These are phyloP conservation scores for Progne subis DNA, from an alignment of 2,113 vertebrate genomes.

Conservation along the genomic window DNA sequence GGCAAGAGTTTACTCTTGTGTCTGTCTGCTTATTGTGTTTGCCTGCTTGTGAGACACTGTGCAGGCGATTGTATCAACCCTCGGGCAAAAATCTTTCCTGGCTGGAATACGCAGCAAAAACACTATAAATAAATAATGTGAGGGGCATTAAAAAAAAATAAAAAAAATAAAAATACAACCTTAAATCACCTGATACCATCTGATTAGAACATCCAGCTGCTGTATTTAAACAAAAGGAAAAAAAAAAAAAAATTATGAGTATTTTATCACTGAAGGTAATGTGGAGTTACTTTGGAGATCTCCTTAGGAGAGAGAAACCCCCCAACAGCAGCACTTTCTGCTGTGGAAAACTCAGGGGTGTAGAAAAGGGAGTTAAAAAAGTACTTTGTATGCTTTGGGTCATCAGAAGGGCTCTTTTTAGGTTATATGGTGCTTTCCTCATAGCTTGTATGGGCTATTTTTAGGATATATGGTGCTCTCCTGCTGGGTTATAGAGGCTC, in stretches of 20 bases:
- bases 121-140: slow-evolving; percentile 15
- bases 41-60: neutral
- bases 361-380: neutral
- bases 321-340: neutral
- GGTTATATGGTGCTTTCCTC: neutral
- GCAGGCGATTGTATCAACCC: neutral
- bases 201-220: neutral
- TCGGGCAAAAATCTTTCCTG: neutral
- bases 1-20: neutral
- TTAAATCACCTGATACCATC: neutral
- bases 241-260: rapidly evolving
- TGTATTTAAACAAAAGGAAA: neutral
- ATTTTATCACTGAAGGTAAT: neutral
- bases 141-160: neutral
- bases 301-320: neutral
- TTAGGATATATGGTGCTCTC: neutral
- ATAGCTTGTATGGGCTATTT: neutral
- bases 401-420: neutral
- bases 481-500: neutral
- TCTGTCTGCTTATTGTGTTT: neutral
- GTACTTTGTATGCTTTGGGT: rapidly evolving
- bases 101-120: neutral
- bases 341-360: neutral
- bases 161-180: neutral
- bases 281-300: neutral